Evolutionary conservation across 2,888 invertebrate genomes (phyloP).

Genomic region (Stenotaenia linearis): DNA sequence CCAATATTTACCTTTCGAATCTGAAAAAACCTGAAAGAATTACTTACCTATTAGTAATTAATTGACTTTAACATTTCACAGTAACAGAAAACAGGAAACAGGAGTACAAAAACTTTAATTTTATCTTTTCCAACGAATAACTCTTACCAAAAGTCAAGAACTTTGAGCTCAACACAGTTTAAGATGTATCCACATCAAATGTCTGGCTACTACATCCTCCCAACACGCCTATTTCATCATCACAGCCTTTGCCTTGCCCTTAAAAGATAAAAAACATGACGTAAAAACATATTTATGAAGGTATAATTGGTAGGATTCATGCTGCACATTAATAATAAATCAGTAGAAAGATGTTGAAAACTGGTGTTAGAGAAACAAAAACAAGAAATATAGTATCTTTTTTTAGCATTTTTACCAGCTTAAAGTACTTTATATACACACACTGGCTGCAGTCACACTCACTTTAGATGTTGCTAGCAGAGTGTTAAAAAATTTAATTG

Average conservation of each 20-base stretch:
- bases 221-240: not conserved
- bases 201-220: conserved; percentile 11
- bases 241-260: conserved; percentile 15
- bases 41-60: too few species aligned
- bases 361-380: not conserved
- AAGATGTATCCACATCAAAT: not conserved
- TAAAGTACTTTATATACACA: not conserved
- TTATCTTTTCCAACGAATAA: not conserved
- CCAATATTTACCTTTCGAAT: too few species aligned
- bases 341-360: not conserved
- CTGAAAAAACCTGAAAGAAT: too few species aligned
- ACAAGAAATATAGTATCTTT: not conserved
- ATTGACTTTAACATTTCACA: too few species aligned
- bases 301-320: not conserved
- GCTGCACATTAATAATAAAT: not conserved
- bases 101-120: not conserved
- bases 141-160: not conserved
- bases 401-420: not conserved
- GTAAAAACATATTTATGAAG: not conserved
- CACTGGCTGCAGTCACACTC: not conserved
- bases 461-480: not conserved
- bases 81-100: too few species aligned
- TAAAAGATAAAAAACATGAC: not conserved
- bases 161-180: not conserved
- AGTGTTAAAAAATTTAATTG: not conserved